These are phyloP conservation scores for Neoitamus cyanurus DNA, from an alignment of 2,888 invertebrate species.

Conservation along the genomic window DNA sequence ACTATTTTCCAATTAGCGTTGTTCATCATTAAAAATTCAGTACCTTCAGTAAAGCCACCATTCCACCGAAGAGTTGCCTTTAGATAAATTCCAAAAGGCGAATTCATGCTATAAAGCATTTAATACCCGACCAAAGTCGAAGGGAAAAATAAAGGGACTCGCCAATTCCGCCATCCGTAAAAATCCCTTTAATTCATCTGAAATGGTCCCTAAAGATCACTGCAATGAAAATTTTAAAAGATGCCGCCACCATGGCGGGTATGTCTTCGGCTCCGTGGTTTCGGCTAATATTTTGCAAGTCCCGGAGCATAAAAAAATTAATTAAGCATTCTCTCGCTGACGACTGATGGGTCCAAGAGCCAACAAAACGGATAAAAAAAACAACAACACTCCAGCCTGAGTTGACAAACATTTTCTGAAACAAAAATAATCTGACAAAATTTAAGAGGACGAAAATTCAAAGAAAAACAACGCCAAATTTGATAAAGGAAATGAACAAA, in stretches of 20 bases:
- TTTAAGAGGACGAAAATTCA: background rate
- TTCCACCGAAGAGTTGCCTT: background rate
- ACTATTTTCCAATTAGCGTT: background rate
- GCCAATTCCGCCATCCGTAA: background rate
- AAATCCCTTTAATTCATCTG: background rate
- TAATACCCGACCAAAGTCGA: background rate
- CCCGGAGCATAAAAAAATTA: constrained; percentile 3
- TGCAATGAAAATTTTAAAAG: background rate
- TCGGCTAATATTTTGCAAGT: background rate
- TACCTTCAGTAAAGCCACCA: background rate
- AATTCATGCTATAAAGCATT: background rate
- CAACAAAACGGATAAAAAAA: background rate
- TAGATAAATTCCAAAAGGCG: background rate
- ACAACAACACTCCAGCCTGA: background rate
- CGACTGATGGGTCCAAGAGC: background rate
- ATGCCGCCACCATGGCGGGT: background rate
- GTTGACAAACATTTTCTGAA: background rate
- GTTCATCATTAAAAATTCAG: background rate
- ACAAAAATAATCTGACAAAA: background rate
- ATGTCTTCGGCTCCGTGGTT: background rate
- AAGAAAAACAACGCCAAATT: background rate
- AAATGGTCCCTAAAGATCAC: background rate
- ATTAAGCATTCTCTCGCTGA: background rate
- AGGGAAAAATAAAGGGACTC: background rate
- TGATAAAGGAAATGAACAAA: background rate